These are phyloP conservation scores for Deroplatys truncata DNA, from an alignment of 2,888 invertebrate genomes.

Conservation along the genomic window DNA sequence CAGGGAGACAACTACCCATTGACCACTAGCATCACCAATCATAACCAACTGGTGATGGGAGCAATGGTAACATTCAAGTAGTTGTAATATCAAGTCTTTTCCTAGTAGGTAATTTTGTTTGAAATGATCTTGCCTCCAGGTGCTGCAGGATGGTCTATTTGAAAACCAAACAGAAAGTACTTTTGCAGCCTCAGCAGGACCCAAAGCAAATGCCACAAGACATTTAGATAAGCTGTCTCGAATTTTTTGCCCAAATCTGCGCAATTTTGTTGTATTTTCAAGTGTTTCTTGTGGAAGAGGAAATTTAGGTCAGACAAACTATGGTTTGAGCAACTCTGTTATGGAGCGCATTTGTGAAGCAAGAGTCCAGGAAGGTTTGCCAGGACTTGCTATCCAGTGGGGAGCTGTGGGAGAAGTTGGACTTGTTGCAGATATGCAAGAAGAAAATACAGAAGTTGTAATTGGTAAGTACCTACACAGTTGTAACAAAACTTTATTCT, in stretches of 20 bases:
- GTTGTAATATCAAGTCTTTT: too few species aligned
- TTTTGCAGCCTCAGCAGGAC: constrained; percentile 63
- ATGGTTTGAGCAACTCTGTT: constrained; percentile 84
- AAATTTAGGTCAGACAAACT: constrained; percentile 87
- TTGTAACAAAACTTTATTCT: too few species aligned
- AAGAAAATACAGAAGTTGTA: constrained; percentile 62
- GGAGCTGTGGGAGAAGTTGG: constrained; percentile 88
- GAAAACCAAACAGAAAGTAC: constrained; percentile 69
- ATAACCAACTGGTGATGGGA: too few species aligned
- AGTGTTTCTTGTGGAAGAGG: constrained; percentile 89
- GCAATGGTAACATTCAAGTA: too few species aligned
- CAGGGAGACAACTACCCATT: too few species aligned
- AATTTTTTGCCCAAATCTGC: constrained; percentile 50
- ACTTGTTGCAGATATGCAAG: constrained; percentile 54
- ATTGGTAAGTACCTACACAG: constrained; percentile 45
- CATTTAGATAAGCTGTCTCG: constrained; percentile 68
- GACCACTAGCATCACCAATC: too few species aligned
- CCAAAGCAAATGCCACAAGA: constrained; percentile 78
- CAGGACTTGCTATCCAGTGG: constrained; percentile 86
- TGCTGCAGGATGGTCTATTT: constrained; percentile 67
- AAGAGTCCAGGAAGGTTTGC: constrained; percentile 63
- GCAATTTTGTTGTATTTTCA: constrained; percentile 85
- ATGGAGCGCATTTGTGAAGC: constrained; percentile 85
- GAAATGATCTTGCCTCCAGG: neutral
- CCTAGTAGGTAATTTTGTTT: neutral